Base-by-base conservation (phyloP, 2,888 invertebrate species). In the Synergus laeviventris region DNA sequence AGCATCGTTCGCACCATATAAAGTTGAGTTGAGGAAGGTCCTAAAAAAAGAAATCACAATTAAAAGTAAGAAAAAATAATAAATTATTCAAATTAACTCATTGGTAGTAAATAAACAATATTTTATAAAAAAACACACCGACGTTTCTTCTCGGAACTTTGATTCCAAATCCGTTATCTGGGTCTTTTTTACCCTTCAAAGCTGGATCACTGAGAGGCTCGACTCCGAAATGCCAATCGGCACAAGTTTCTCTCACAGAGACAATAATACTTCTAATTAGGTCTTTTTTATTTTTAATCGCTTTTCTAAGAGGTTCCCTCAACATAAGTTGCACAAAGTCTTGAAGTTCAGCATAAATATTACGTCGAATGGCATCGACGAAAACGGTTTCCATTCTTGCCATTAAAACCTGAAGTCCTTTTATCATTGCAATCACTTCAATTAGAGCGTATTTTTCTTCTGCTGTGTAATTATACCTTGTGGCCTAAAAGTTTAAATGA, bases 1-100 rank as follows among this genome's bases (percentile, higher is more conserved):
- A 99, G 92, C 96, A 99, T 99, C 0, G 99, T 99, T 9, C 99
- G 94, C 4, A 99, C 98, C 99, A 99, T 99, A 92, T 99, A 99
- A 12, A 99, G 93, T 92, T 99, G 96, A 0, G 97, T 97, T 0
- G 97, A 96, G 0, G 97, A 97, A 0, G 97, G 97, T 7, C 96
- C 95, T 95, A 87, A 1, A 54, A 77, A 76, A 54, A 74, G 56
- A 31, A 18, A 24, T 60, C 66, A 36, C 62, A 2, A 61, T 12
- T 38, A 45, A 76, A 66, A 39, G 14, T 74, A 60, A 74, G 9
- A 73, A 12, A 62, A 62, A n/a, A 74, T 81, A 62, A 21, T 70
- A 45, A 73, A 74, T 66, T 0, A 54, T 36, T 39, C n/a, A 49
- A 54, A 45, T 12, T 16, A 21, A n/a, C 45, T 49, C 5, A 2